Evolutionary conservation across 2,113 vertebrate species (phyloP).

Genomic region (Peromyscus californicus): DNA sequence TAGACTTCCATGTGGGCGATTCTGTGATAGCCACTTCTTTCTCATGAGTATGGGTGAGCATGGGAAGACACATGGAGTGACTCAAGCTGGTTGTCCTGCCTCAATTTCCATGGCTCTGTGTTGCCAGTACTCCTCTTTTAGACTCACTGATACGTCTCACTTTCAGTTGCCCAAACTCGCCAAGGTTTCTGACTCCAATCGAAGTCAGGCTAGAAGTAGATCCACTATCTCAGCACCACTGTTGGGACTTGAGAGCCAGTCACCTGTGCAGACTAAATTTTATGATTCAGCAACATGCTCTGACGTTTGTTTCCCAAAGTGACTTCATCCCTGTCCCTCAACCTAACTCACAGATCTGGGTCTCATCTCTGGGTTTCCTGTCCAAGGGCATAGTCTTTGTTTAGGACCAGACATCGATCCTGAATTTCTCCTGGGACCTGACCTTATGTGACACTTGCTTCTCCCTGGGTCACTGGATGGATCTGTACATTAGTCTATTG

Average conservation of each 20-base stretch:
- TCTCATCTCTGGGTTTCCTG: not conserved
- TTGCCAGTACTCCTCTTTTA: not conserved
- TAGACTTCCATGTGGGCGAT: not conserved
- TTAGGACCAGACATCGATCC: not conserved
- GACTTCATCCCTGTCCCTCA: not conserved
- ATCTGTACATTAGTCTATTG: not conserved
- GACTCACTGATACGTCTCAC: not conserved
- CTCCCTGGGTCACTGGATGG: not conserved
- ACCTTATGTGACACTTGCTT: not conserved
- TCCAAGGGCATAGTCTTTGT: not conserved
- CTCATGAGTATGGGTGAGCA: not conserved
- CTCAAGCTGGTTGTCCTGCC: not conserved
- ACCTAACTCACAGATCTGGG: not conserved
- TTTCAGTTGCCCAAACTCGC: not conserved
- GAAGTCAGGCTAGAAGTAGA: not conserved
- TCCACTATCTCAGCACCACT: not conserved
- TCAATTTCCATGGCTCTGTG: not conserved
- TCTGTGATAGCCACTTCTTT: constrained; percentile 22
- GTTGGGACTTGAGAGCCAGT: not conserved
- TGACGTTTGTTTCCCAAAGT: not conserved
- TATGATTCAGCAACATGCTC: not conserved
- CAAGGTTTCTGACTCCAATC: not conserved
- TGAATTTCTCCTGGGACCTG: not conserved
- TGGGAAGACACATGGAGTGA: not conserved
- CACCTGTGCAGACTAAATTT: not conserved